Evolutionary conservation across 1,140 invertebrate species (phyloP), one percentile per base, ranked within the genome.

Genomic region (Microplitis mediator): DNA sequence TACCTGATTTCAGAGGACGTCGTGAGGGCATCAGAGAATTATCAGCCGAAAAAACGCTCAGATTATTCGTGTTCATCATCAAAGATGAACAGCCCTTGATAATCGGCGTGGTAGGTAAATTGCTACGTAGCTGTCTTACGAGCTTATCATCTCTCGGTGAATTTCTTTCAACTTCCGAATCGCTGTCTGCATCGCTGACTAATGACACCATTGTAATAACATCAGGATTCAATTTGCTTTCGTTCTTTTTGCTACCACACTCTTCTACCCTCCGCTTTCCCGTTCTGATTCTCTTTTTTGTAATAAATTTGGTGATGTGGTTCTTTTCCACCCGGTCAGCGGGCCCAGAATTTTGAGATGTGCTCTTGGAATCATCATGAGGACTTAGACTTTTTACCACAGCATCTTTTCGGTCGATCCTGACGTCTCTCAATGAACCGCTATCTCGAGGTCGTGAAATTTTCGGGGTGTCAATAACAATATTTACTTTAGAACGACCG

Each of bases 191-290:
- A 0, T 89, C 88, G 73, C 88, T 89, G 3, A 90, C 80, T 4
- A 90, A 74, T 0, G 89, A 90, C 0, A 90, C 89, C 89, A 90
- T 90, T 0, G 89, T 90, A 2, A 89, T 82, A 4, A 90, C 83
- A 36, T 90, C 89, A 0, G 74, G 79, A 5, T 74, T 73, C 11
- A 56, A 14, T 51, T 72, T 72, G 14, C 52, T 61, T 36, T 36
- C 51, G 16, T 61, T 51, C 32, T 35, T 60, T 36, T 72, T 72
- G 50, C 45, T 45, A 5, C 32, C 71, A 71, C 0, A 16, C 8
- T 35, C 74, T 65, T 70, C 73, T 65, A n/a, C 65, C 35, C 85
- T 76, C 36, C 78, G 79, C 66, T 83, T 86, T 14, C 75, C 74
- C 45, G 71, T 80, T 71, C 79, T 86, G 83, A 78, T 9, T 82